Percentiles rank a stretch among this genome's conserved stretches.
Conservation (phyloP, 2,888 invertebrate species). For the Ectemnius continuus region DNA sequence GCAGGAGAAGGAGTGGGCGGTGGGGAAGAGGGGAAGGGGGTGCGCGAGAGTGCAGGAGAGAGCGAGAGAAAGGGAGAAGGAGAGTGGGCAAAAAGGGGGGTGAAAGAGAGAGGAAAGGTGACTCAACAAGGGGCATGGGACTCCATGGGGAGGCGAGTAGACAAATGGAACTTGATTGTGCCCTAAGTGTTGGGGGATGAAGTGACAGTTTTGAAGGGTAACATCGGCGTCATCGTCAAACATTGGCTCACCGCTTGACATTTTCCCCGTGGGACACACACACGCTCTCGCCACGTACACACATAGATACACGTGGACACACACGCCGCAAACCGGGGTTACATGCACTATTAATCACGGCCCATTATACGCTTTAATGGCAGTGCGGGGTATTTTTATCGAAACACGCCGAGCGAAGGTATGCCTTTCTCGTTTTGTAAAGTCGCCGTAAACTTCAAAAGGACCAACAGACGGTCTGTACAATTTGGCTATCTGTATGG, state of each 20-base stretch:
- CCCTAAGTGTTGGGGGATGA: conserved; percentile 59
- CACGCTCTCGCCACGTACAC: too few relatives aligned
- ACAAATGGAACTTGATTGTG: conserved; percentile 64
- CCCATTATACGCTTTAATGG: conserved; percentile 61
- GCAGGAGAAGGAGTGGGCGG: background rate
- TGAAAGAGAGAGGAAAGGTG: conserved; percentile 25
- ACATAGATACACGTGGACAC: too few relatives aligned
- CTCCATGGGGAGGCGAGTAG: conserved; percentile 40
- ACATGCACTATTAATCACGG: conserved; percentile 65
- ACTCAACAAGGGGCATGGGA: conserved; percentile 38
- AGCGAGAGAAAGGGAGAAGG: conserved; percentile 21
- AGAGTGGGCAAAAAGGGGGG: background rate
- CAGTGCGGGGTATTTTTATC: conserved; percentile 49
- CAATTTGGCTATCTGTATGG: too few relatives aligned
- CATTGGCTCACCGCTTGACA: conserved; percentile 63
- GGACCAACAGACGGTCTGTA: background rate
- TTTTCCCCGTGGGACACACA: conserved; percentile 57
- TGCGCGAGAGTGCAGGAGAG: background rate
- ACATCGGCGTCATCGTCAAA: conserved; percentile 64
- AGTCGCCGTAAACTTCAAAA: conserved; percentile 1
- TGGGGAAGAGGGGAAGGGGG: too few relatives aligned
- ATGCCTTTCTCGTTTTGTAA: conserved; percentile 18
- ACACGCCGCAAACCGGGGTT: conserved; percentile 33
- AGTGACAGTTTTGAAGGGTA: conserved; percentile 64
- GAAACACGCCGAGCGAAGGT: background rate